These are phyloP conservation scores for Drosophila bocki DNA, from an alignment of 1,140 invertebrate genomes.

Conservation along the genomic window DNA sequence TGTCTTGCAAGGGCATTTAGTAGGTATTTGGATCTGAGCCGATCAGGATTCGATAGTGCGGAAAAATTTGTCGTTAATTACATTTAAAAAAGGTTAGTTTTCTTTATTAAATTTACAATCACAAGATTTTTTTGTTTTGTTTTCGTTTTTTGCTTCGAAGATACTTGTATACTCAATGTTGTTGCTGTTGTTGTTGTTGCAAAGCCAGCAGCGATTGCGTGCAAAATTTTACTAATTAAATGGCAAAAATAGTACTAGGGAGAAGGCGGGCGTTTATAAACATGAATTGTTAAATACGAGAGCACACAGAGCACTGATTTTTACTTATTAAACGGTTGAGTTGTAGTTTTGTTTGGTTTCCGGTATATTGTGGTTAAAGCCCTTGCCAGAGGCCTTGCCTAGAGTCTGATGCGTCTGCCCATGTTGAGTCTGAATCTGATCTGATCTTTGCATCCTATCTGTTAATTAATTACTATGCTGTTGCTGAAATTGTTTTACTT, in stretches of 20 bases:
- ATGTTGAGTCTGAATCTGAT: constrained; percentile 67
- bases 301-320: constrained; percentile 56
- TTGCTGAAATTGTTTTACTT: constrained; percentile 79
- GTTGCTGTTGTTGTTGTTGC: constrained; percentile 42
- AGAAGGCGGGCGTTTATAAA: constrained; percentile 53
- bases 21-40: constrained; percentile 39
- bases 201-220: constrained; percentile 56
- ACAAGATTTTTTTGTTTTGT: constrained; percentile 64
- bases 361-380: constrained; percentile 18
- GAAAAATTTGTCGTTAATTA: constrained; percentile 62
- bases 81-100: constrained; percentile 56
- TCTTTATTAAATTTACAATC: constrained; percentile 81
- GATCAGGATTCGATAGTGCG: constrained; percentile 38
- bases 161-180: constrained; percentile 48
- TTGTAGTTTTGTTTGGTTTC: constrained; percentile 20
- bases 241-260: constrained; percentile 75
- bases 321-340: constrained; percentile 56
- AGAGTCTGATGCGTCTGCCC: constrained; percentile 40
- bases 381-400: constrained; percentile 34
- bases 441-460: constrained; percentile 70
- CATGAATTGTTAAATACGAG: constrained; percentile 56
- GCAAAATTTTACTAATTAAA: constrained; percentile 78
- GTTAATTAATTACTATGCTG: constrained; percentile 71
- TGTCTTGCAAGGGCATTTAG: constrained; percentile 23
- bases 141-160: constrained; percentile 32